Base-by-base conservation (phyloP, 2,113 vertebrate genomes). In the Silurus asotus region DNA sequence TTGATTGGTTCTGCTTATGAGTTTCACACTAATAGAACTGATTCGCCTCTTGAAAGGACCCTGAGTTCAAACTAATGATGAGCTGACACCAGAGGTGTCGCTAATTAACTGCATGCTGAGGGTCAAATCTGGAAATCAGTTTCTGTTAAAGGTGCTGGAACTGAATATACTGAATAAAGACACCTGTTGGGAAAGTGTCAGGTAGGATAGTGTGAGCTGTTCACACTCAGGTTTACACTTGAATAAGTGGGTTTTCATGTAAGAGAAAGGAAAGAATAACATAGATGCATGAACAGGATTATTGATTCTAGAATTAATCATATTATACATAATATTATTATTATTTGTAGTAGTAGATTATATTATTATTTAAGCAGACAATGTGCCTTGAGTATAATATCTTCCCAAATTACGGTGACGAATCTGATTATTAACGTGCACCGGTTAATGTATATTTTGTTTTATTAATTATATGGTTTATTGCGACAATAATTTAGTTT, bases 31-130 rank as follows among this genome's bases (percentile, higher is more conserved):
- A 45, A 79, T 79, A 79, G 25, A 59, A 28, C 59, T 37, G 25
- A 11, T 48, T 80, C 28, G 0, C 15, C n/a, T 78, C 25, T 78
- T 8, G 14, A n/a, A 45, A 61, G 4, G 28, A 11, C 56, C 77
- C 25, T 1, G 23, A 80, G 55, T 80, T 80, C 77, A 80, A 61
- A 8, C 56, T 80, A 80, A 61, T 80, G 78, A 80, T 59, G 78
- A 80, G 78, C 59, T 61, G 28, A 80, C 78, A 61, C 56, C 78
- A 80, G 58, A 48, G 56, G 17, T 6, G 56, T 80, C 2, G 9
- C 56, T 61, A 61, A 80, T 80, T 80, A 80, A 80, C 78, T 10
- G 56, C 28, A 80, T 59, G 56, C 25, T 59, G 56, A 37, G 56
- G 56, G 78, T 80, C 28, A 61, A 61, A 61, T 10, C 78, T 61